phyloP scores from a whole-genome alignment of 1,140 invertebrate genomes.

The Globodera rostochiensis region DNA sequence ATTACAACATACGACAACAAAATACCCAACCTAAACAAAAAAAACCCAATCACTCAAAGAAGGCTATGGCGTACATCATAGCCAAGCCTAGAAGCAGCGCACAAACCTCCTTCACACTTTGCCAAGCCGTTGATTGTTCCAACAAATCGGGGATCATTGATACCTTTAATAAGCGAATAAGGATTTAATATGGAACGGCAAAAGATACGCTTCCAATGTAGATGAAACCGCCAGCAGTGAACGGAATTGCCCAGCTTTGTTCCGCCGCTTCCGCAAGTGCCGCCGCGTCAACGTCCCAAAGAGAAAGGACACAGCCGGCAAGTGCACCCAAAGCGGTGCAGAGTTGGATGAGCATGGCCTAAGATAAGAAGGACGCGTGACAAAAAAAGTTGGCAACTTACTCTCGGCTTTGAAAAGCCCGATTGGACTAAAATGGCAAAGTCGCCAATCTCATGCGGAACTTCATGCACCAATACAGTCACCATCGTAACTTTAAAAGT shows the following conservation, averaged over 20 bases:
- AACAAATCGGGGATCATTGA: slow-evolving; percentile 91
- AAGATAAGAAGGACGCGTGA: slow-evolving; percentile 50
- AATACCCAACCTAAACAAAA: neutral
- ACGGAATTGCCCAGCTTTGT: slow-evolving; percentile 84
- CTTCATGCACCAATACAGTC: slow-evolving; percentile 91
- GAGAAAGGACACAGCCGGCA: slow-evolving; percentile 57
- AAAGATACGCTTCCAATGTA: slow-evolving; percentile 86
- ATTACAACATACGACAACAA: neutral
- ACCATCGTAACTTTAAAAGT: slow-evolving; percentile 79
- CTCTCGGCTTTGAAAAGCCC: slow-evolving; percentile 83
- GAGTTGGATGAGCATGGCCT: slow-evolving; percentile 88
- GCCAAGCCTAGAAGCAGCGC: slow-evolving; percentile 57
- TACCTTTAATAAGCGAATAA: neutral
- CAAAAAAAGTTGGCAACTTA: slow-evolving; percentile 52
- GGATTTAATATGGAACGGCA: neutral
- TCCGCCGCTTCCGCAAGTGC: slow-evolving; percentile 72
- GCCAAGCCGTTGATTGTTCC: slow-evolving; percentile 55
- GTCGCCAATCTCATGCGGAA: slow-evolving; percentile 97
- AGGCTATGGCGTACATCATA: slow-evolving; percentile 62
- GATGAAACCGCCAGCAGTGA: slow-evolving; percentile 96
- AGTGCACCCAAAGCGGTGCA: slow-evolving; percentile 90
- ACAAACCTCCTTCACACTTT: slow-evolving; percentile 56
- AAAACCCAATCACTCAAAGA: slow-evolving; percentile 51
- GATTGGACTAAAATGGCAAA: slow-evolving; percentile 94
- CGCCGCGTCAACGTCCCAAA: slow-evolving; percentile 54